These are phyloP conservation scores for Chelidonichthys spinosus DNA, from an alignment of 2,797 vertebrate genomes.

Conservation along the genomic window DNA sequence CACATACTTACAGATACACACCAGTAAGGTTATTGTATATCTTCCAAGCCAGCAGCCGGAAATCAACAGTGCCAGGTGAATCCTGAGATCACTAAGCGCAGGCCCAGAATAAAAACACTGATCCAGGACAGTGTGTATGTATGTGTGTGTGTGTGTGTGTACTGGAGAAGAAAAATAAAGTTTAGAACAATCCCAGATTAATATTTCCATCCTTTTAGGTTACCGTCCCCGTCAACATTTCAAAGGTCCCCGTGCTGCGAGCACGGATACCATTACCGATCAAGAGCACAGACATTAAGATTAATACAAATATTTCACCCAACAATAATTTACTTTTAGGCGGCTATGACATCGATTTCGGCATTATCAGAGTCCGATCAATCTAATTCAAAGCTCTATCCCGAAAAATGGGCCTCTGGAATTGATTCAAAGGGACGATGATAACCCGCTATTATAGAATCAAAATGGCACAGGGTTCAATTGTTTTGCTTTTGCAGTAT, in stretches of 20 bases:
- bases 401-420: constrained; percentile 78
- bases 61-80: constrained; percentile 39
- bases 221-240: constrained; percentile 59
- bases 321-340: constrained; percentile 83
- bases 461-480: constrained; percentile 82
- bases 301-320: constrained; percentile 80
- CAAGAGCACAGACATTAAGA: constrained; percentile 77
- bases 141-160: constrained; percentile 22
- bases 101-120: constrained; percentile 29
- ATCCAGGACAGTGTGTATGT: no score
- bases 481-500: constrained; percentile 86
- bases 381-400: constrained; percentile 85
- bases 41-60: constrained; percentile 41
- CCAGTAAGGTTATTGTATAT: constrained; percentile 19
- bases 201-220: constrained; percentile 45
- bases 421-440: constrained; percentile 84
- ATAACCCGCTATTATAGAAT: constrained; percentile 84
- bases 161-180: constrained; percentile 53
- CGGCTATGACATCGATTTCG: constrained; percentile 84
- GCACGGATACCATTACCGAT: constrained; percentile 60
- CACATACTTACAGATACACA: constrained; percentile 11
- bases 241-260: constrained; percentile 49
- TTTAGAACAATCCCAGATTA: constrained; percentile 35
- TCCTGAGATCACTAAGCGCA: constrained; percentile 38
- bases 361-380: constrained; percentile 84